Percentiles rank a stretch among this genome's conserved stretches.
Evolutionary conservation across 1,140 invertebrate genomes (phyloP).

Genomic region (Trichomalopsis sarcophagae): DNA sequence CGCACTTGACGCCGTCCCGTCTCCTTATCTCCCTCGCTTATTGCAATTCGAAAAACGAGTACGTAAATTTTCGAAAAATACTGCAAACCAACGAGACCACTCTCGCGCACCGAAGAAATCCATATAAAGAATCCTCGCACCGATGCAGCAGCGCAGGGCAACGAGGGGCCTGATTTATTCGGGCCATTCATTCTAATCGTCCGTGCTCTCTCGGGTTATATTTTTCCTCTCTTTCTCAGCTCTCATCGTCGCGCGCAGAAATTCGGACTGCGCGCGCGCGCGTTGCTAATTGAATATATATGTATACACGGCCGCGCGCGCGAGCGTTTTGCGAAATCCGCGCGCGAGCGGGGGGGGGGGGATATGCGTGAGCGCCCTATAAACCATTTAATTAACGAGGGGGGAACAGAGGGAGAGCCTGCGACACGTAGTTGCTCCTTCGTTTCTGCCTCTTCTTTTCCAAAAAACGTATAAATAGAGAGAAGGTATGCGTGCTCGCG

Average conservation of each 20-base stretch:
- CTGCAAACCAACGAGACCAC: neutral
- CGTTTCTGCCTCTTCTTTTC: no score
- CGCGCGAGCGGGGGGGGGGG: slow-evolving; percentile 54
- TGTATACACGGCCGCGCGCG: neutral
- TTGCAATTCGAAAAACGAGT: neutral
- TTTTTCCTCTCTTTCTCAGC: neutral
- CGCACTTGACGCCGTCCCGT: no score
- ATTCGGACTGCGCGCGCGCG: slow-evolving; percentile 32
- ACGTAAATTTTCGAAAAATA: neutral
- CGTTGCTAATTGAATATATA: slow-evolving; percentile 71
- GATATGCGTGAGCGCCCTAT: slow-evolving; percentile 65
- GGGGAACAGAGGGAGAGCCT: slow-evolving; percentile 28
- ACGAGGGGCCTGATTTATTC: slow-evolving; percentile 73
- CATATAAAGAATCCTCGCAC: neutral
- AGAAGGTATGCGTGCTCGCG: neutral
- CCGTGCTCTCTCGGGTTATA: slow-evolving; percentile 52
- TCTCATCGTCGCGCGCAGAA: neutral
- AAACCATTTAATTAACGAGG: slow-evolving; percentile 71
- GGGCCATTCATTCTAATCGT: slow-evolving; percentile 75
- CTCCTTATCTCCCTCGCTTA: no score
- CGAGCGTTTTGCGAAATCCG: neutral
- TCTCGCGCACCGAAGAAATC: no score
- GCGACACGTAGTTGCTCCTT: neutral
- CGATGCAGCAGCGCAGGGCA: slow-evolving; percentile 40
- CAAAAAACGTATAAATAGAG: slow-evolving; percentile 17